Evolutionary conservation across 2,888 invertebrate genomes (phyloP).

Genomic region (Gryllus longicercus): DNA sequence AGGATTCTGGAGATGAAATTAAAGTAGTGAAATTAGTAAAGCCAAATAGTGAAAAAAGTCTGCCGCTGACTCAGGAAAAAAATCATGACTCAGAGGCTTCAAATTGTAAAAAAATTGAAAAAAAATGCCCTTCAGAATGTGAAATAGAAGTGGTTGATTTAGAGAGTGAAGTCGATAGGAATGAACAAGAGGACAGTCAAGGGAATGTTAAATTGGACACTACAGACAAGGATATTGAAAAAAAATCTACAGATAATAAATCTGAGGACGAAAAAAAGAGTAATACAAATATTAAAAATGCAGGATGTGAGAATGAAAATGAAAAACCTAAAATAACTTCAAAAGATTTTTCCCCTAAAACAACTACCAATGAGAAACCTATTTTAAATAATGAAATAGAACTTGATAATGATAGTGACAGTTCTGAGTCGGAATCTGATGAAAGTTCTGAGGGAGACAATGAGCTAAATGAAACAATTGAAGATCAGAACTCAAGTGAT

Average conservation of each 20-base stretch:
- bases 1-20: conserved; percentile 40
- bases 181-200: no score
- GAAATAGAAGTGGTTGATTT: no score
- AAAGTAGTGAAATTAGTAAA: background rate
- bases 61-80: no score
- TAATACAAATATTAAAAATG: background rate
- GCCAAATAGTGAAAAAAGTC: background rate
- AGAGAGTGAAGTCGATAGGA: no score
- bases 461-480: background rate
- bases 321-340: background rate
- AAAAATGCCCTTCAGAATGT: no score
- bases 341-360: background rate
- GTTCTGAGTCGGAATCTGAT: background rate
- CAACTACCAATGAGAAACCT: background rate
- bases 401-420: background rate
- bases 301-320: background rate
- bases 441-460: background rate
- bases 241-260: background rate
- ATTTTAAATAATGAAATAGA: background rate
- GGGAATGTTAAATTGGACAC: no score
- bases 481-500: background rate
- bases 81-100: no score
- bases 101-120: no score
- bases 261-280: background rate
- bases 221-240: background rate